Conservation (phyloP, 2,888 invertebrate genomes). For the Abrostola tripartita region DNA sequence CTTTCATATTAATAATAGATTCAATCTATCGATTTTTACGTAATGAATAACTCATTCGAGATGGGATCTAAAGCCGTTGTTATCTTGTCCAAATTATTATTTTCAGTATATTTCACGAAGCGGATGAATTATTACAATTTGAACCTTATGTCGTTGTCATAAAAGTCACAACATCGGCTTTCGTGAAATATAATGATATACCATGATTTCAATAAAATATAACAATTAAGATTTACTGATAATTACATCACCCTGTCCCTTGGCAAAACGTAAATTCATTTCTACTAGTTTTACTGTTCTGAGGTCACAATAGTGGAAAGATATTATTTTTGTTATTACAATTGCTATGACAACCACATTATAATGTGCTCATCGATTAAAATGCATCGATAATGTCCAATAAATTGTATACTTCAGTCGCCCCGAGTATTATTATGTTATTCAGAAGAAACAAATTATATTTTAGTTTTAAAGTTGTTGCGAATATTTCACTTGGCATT, state of each 20-base stretch:
- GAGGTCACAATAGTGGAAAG: conserved; percentile 26
- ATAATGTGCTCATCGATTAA: conserved; percentile 22
- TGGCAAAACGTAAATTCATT: neutral
- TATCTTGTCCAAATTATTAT: too few species aligned
- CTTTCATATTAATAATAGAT: neutral
- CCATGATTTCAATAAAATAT: too few species aligned
- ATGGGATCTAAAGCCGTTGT: too few species aligned
- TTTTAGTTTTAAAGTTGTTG: conserved; percentile 55
- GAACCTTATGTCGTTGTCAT: too few species aligned
- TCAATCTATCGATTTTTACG: too few species aligned
- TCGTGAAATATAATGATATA: too few species aligned
- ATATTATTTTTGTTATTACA: conserved; percentile 21
- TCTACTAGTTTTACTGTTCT: conserved; percentile 3
- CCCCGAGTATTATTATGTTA: conserved; percentile 70
- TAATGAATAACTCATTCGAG: too few species aligned
- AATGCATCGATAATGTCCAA: conserved; percentile 32
- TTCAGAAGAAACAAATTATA: conserved; percentile 51
- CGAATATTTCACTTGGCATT: conserved; percentile 31
- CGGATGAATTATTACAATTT: too few species aligned
- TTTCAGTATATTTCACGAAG: too few species aligned
- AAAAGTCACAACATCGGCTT: too few species aligned
- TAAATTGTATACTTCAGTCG: conserved; percentile 37
- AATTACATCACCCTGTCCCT: too few species aligned
- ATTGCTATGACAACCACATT: conserved; percentile 11
- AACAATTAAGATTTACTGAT: too few species aligned